Evolutionary conservation across 2,797 vertebrate genomes (phyloP), one percentile per base, ranked within the genome.

Genomic region (Gouania willdenowi): DNA sequence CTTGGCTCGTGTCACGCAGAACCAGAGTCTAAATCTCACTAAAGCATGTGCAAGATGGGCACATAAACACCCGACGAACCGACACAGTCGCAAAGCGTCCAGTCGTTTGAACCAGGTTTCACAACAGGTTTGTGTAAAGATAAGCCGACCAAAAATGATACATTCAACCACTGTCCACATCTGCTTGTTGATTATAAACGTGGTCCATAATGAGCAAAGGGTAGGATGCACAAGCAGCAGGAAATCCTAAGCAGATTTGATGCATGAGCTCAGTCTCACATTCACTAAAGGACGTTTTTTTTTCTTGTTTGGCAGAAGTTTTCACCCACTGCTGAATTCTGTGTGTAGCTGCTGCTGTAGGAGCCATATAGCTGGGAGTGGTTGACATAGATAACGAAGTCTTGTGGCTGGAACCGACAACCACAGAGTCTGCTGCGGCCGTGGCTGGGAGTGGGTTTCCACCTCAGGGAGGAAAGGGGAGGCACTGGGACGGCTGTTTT

Each of bases 381-480:
- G 72, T 57, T 71, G 61, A 53, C 54, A 41, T 52, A 76, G 77
- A 82, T 81, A 81, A 75, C 57, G 48, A 12, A 61, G 66, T 51
- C 44, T 44, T 53, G 66, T 50, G 66, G 76, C 66, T 67, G 52
- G 48, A 64, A 27, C 46, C 28, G 50, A 51, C 42, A 40, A 52
- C 66, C 62, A 4, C 52, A 63, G 76, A 74, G 71, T 54, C 47
- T 34, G 50, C 66, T 4, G 65, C 76, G 66, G 58, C n/a, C 66
- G 45, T 58, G 62, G 50, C 66, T 4, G 65, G 76, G 66, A 58
- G n/a, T 66, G 45, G 58, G 62, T 72, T n/a, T 77, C 62, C 67
- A 70, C 72, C 78, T 71, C 57, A 1, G 59, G 70, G 72, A 70
- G 78, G 69, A 74, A 75, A 46, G 66, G 45, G 65, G 72, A 72